Evolutionary conservation across 2,888 invertebrate species (phyloP), one percentile per base, ranked within the genome.

Genomic region (Aleiodes testaceus): DNA sequence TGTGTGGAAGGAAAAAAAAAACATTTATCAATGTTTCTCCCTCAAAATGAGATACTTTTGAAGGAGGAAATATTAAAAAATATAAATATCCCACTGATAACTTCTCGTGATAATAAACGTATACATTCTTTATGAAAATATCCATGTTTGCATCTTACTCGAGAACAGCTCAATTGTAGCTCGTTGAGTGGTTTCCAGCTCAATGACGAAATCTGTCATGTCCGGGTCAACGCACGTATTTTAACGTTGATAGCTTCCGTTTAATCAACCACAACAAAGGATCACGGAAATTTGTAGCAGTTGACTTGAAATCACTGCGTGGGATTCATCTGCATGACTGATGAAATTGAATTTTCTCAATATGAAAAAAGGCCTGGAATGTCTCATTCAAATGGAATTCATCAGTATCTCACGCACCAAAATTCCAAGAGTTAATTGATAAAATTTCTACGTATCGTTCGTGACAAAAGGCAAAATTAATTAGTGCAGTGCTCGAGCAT

Each of bases 381-480:
- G 7, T 6, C 36, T 36, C 7, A 36, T 36, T 36, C 6, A 11
- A 3, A 9, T 36, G 36, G 9, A 36, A 36, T 36, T 36, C 36
- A 5, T 36, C 30, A 30, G 55, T 55, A 55, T 22, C 6, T 55
- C 36, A 47, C 3, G 16, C 14, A 6, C 16, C 2, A 6, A 20
- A 16, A 42, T 18, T 20, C 42, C 20, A 20, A 18, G 18, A 42
- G 44, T 61, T 61, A 61, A 61, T 61, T 44, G 44, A 16, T 61
- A 61, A 44, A 44, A 45, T 63, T 44, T 63, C 44, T 9, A 22
- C 61, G 20, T 18, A 63, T 44, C 42, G 36, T 30, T 42, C 20
- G 12, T 12, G 44, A 81, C 80, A 82, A 84, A 84, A 81, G 82
- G 78, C 79, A 75, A 79, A 81, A 84, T 82, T 83, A 82, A 82